Conservation (phyloP, 2,113 vertebrate species). For the Desmodus rotundus region DNA sequence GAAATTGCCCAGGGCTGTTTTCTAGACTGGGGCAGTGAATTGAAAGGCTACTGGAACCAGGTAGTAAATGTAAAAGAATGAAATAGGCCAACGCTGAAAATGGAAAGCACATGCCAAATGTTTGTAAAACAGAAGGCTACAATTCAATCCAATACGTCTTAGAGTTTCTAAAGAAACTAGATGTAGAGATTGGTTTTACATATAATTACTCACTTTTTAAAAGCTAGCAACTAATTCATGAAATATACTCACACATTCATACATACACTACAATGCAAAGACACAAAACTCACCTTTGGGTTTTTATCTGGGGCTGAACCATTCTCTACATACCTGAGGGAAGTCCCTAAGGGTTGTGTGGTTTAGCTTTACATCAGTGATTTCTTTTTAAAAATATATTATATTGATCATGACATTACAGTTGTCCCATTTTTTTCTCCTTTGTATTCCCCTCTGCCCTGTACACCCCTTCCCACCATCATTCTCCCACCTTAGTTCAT, state of each 20-base stretch:
- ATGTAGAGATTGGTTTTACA: neutral
- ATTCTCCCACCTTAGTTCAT: too few species aligned
- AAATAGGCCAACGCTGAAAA: neutral
- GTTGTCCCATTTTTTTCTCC: too few species aligned
- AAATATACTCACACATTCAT: neutral
- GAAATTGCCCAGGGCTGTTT: neutral
- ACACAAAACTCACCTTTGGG: neutral
- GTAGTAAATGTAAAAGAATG: constrained; percentile 24
- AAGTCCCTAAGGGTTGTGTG: neutral
- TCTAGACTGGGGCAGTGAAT: neutral
- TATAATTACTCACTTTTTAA: neutral
- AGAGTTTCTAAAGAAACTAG: neutral
- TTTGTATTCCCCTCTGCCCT: too few species aligned
- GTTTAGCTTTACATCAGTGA: neutral
- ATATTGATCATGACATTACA: too few species aligned
- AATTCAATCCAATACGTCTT: neutral
- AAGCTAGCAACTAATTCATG: neutral
- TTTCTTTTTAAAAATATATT: neutral
- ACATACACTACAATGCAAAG: neutral
- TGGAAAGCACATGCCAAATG: neutral
- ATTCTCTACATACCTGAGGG: neutral
- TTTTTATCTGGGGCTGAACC: neutral
- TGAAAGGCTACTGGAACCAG: constrained; percentile 7
- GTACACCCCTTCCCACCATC: too few species aligned
- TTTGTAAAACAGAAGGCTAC: neutral